Base-by-base conservation (phyloP, 1,140 invertebrate species). In the Eueides isabella region DNA sequence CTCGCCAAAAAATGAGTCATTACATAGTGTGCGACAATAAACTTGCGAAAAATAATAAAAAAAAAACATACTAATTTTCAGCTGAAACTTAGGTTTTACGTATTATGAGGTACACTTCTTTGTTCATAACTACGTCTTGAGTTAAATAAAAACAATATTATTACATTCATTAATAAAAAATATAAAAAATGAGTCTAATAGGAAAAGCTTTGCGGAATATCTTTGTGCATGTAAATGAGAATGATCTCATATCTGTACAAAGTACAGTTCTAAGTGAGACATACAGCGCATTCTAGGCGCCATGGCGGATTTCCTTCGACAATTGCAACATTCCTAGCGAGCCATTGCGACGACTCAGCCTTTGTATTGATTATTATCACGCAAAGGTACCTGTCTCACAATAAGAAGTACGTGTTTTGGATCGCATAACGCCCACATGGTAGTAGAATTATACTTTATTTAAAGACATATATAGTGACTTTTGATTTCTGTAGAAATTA, bases 281-380 rank as follows among this genome's bases (percentile, higher is more conserved):
- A 81, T 81, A 84, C 80, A 78, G 72, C 74, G 78, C 72, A 83
- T 81, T 70, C 68, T 70, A 84, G 85, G 86, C 88, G 89, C 85
- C 85, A 77, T 85, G 80, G 85, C 89, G 88, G 89, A 92, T 91
- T 90, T 91, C 90, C 87, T 88, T 86, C 83, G 84, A 77, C 82
- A 77, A 83, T 79, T 87, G 85, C 86, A 85, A 77, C 84, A 92
- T 91, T 88, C 89, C 85, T 77, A 14, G 81, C 86, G 80, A 79
- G 84, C 83, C 86, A 81, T 66, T 23, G 68, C 67, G 67, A 75
- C 90, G 86, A 92, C 80, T 91, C 87, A 90, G 75, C 76, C 68
- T 77, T 78, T 76, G 77, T 72, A 76, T 76, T 74, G 72, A 75
- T 75, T 71, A 70, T 67, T 62, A 68, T 38, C 28, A 48, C 61